phyloP scores from a whole-genome alignment of 2,113 vertebrate species.

The Heliornis fulica region DNA sequence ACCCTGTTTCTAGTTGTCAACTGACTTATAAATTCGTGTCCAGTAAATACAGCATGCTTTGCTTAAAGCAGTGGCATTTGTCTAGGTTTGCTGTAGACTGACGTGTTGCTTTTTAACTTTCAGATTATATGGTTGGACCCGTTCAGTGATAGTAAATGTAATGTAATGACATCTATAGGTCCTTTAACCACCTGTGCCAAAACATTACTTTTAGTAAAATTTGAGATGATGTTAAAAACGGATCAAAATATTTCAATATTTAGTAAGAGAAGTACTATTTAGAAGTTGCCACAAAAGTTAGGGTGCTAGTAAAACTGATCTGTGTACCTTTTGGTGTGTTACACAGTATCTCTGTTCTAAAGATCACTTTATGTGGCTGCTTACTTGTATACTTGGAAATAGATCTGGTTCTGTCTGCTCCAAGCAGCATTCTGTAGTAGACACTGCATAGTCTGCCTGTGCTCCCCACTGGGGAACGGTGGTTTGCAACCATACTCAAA shows the following conservation, averaged over 20 bases:
- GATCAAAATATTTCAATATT: not conserved
- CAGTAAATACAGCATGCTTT: not conserved
- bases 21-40: not conserved
- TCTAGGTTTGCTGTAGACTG: not conserved
- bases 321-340: not conserved
- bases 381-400: not conserved
- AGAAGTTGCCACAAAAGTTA: not conserved
- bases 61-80: not conserved
- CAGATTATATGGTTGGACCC: fast-evolving
- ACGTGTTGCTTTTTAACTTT: fast-evolving
- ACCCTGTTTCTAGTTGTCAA: not conserved
- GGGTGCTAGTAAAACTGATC: not conserved
- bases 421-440: not conserved
- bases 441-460: not conserved
- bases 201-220: fast-evolving
- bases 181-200: not conserved
- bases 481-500: not conserved
- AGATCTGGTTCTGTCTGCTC: not conserved
- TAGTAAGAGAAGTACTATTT: not conserved
- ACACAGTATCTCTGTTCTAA: not conserved
- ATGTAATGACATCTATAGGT: fast-evolving
- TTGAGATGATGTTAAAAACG: not conserved
- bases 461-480: not conserved
- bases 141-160: not conserved
- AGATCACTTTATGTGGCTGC: not conserved